Conservation (phyloP, 1,140 invertebrate genomes). For the Cydia pomonella region DNA sequence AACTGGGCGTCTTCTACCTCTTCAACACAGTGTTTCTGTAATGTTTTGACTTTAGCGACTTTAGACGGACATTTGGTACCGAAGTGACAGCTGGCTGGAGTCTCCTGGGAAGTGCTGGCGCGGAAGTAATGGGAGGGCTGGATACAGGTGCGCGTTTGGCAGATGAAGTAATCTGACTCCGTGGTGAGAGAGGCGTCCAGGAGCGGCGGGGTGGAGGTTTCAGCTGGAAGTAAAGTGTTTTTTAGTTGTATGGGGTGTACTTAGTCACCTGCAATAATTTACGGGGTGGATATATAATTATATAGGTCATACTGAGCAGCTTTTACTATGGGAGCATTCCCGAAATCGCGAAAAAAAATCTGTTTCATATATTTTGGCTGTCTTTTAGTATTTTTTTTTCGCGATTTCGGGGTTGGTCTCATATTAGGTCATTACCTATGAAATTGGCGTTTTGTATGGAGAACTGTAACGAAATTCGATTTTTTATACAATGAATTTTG, state of each 20-base stretch:
- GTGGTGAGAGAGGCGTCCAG: conserved; percentile 55
- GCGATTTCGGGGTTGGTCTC: too few relatives aligned
- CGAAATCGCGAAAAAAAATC: too few relatives aligned
- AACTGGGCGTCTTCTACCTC: conserved; percentile 61
- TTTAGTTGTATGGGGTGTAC: conserved; percentile 37
- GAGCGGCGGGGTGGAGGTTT: conserved; percentile 63
- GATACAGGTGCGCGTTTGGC: conserved; percentile 68
- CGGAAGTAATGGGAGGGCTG: conserved; percentile 61
- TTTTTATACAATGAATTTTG: too few relatives aligned
- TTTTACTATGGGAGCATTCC: too few relatives aligned
- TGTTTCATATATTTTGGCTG: too few relatives aligned
- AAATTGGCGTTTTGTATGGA: too few relatives aligned
- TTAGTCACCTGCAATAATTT: too few relatives aligned
- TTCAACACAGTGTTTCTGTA: conserved; percentile 47
- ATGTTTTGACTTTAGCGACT: conserved; percentile 58
- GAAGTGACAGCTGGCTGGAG: conserved; percentile 56
- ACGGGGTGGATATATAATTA: too few relatives aligned
- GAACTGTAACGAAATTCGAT: too few relatives aligned
- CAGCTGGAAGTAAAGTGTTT: conserved; percentile 54
- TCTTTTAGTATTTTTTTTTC: too few relatives aligned
- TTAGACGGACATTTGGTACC: conserved; percentile 70
- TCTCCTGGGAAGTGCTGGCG: conserved; percentile 24
- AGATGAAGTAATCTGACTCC: conserved; percentile 65
- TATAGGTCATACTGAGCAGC: too few relatives aligned
- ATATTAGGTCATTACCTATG: too few relatives aligned